Percentiles rank a stretch among this genome's conserved stretches.
Conservation (phyloP, 35 echinoderm and acorn worm species). For the Lytechinus pictus region DNA sequence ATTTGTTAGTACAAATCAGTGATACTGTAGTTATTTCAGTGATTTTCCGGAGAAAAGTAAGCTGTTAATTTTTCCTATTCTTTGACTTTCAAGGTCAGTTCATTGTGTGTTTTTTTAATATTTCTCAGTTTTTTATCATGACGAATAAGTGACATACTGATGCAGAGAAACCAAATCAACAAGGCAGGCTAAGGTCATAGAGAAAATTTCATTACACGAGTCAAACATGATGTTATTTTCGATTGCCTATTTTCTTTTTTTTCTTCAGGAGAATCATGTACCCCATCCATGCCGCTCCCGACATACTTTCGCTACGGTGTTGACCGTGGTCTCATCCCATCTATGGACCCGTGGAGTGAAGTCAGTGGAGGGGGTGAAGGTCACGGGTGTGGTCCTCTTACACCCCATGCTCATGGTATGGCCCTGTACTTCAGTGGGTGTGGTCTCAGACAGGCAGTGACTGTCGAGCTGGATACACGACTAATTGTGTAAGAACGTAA, state of each 20-base stretch:
- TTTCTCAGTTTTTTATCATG: too few relatives aligned
- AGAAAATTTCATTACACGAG: too few relatives aligned
- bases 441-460: constrained; percentile 85
- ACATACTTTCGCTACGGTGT: constrained; percentile 74
- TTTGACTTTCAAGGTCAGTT: too few relatives aligned
- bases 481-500: constrained; percentile 58
- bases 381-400: constrained; percentile 79
- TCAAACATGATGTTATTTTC: background rate
- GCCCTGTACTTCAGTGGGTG: constrained; percentile 92
- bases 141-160: too few relatives aligned
- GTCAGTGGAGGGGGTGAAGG: constrained; percentile 75
- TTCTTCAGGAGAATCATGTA: constrained; percentile 62
- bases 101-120: too few relatives aligned
- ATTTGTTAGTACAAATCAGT: too few relatives aligned
- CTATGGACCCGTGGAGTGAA: constrained; percentile 61
- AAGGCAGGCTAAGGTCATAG: too few relatives aligned
- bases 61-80: too few relatives aligned
- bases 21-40: too few relatives aligned
- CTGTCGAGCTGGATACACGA: constrained; percentile 81
- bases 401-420: constrained; percentile 88
- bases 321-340: constrained; percentile 58
- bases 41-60: too few relatives aligned
- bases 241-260: background rate
- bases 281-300: constrained; percentile 48
- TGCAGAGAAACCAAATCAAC: too few relatives aligned